Evolutionary conservation across 2,797 vertebrate genomes (phyloP).

Genomic region (Lepilemur ruficaudatus): DNA sequence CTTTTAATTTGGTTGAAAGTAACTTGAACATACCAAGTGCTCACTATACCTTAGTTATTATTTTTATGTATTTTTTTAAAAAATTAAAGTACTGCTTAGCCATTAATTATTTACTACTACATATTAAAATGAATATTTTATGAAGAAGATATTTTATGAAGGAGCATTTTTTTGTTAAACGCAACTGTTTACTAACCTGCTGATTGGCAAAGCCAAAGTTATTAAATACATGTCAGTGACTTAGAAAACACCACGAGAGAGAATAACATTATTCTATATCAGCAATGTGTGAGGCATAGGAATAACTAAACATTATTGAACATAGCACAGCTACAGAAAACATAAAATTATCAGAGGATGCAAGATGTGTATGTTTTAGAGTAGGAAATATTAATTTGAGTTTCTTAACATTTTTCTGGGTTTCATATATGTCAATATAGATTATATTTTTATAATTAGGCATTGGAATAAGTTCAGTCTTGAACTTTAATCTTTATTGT

Average conservation of each 20-base stretch:
- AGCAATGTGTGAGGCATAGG: background rate
- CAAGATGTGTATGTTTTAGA: background rate
- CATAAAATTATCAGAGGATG: background rate
- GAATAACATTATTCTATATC: background rate
- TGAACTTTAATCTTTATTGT: slow-evolving; percentile 7
- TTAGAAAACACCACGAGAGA: background rate
- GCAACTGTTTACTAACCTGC: background rate
- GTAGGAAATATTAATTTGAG: background rate
- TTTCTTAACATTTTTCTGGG: background rate
- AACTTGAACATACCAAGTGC: background rate
- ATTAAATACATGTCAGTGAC: background rate
- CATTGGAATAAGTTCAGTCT: background rate
- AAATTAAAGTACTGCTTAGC: background rate
- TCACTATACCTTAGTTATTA: background rate
- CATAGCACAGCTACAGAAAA: background rate
- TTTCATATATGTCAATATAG: background rate
- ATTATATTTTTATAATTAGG: background rate
- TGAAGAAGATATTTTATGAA: slow-evolving; percentile 1
- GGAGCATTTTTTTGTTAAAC: slow-evolving; percentile 6
- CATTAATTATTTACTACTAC: slow-evolving; percentile 8
- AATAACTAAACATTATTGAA: slow-evolving; percentile 25
- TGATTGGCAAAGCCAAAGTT: background rate
- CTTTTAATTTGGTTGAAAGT: background rate
- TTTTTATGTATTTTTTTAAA: background rate
- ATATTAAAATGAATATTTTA: slow-evolving; percentile 38